A percentile compares a stretch with the other conserved stretches of the same genome.
Conservation (phyloP, 1,140 invertebrate species). For the Anoplolepis gracilipes region DNA sequence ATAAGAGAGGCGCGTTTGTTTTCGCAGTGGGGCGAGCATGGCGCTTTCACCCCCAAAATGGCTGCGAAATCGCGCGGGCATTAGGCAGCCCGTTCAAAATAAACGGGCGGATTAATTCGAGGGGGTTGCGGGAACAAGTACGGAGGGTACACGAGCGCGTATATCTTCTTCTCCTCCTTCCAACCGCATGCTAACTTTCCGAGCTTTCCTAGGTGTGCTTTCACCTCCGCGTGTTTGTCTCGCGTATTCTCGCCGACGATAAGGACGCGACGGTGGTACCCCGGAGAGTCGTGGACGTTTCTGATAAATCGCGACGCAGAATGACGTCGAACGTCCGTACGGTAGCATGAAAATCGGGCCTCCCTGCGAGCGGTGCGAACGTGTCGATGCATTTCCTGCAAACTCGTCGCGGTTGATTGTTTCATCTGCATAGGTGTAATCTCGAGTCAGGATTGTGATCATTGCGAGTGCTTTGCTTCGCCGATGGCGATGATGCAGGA, state of each 20-base stretch:
- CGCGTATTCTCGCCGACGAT: slow-evolving; percentile 10
- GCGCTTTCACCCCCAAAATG: slow-evolving; percentile 85
- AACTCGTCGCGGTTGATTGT: neutral
- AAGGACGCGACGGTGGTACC: slow-evolving; percentile 34
- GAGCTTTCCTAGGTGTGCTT: neutral
- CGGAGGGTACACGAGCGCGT: slow-evolving; percentile 51
- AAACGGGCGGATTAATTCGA: slow-evolving; percentile 85
- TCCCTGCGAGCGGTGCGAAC: neutral
- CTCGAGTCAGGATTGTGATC: neutral
- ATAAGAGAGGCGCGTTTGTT: neutral
- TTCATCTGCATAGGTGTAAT: neutral
- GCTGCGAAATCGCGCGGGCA: slow-evolving; percentile 84
- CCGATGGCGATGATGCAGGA: slow-evolving; percentile 87
- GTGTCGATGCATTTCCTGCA: slow-evolving; percentile 6
- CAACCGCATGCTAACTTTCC: neutral
- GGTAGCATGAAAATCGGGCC: slow-evolving; percentile 68
- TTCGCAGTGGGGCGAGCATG: slow-evolving; percentile 6
- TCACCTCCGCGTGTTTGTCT: slow-evolving; percentile 4
- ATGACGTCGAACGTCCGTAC: slow-evolving; percentile 70
- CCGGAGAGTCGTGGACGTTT: slow-evolving; percentile 46
- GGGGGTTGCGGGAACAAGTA: slow-evolving; percentile 60
- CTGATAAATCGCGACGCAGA: slow-evolving; percentile 70
- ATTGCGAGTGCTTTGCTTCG: neutral
- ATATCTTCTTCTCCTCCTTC: neutral
- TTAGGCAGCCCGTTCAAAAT: slow-evolving; percentile 83